phyloP scores from a whole-genome alignment of 2,797 vertebrate species.

The Neomorphus geoffroyi region DNA sequence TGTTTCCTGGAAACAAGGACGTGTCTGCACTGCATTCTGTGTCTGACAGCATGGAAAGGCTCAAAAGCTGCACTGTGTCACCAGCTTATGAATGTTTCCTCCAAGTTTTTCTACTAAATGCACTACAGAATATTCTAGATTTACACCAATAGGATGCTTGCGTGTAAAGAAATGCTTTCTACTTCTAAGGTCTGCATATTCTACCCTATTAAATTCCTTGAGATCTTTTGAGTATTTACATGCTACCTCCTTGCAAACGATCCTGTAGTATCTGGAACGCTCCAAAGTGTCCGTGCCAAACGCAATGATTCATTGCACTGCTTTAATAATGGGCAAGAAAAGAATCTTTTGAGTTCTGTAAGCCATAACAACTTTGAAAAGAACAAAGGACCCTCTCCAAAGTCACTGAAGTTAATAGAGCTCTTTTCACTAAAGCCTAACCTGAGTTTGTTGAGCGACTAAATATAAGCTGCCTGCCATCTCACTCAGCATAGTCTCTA shows the following conservation, averaged over 20 bases:
- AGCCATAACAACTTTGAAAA: slow-evolving; percentile 50
- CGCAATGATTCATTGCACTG: slow-evolving; percentile 32
- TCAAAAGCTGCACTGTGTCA: neutral
- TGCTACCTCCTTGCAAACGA: neutral
- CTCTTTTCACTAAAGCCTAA: slow-evolving; percentile 23
- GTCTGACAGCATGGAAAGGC: fast-evolving
- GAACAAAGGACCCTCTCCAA: slow-evolving; percentile 60
- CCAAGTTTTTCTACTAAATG: neutral
- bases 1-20: neutral
- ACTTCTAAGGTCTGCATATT: neutral
- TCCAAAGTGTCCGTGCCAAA: slow-evolving; percentile 12
- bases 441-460: neutral
- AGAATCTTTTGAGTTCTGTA: slow-evolving; percentile 57
- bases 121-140: neutral
- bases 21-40: fast-evolving
- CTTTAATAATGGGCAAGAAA: slow-evolving; percentile 42
- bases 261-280: neutral
- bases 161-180: neutral
- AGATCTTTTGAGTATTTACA: neutral
- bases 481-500: neutral
- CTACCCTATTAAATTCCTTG: neutral
- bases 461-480: neutral
- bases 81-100: fast-evolving
- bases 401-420: slow-evolving; percentile 60
- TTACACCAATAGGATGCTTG: neutral